Conservation (phyloP, 2,113 vertebrate genomes). For the Chauna torquata region DNA sequence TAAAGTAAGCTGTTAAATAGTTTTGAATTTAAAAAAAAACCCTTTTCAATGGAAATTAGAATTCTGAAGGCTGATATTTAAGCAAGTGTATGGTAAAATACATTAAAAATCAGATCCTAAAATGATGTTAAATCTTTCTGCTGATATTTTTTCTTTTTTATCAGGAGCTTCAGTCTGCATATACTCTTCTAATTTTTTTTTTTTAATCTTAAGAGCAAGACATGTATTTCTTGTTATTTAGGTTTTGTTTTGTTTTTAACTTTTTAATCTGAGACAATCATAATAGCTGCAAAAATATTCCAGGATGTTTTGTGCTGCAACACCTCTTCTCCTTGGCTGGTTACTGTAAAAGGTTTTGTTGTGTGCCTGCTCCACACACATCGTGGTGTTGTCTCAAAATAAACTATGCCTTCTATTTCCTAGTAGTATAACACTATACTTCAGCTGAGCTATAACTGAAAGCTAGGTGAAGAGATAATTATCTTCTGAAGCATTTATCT, state of each 20-base stretch:
- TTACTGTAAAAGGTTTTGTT: background rate
- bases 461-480: background rate
- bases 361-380: background rate
- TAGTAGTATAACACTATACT: background rate
- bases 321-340: background rate
- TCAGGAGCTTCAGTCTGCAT: background rate
- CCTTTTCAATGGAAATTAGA: background rate
- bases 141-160: background rate
- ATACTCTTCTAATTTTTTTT: background rate
- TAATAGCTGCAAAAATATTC: background rate
- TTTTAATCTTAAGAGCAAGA: background rate
- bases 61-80: background rate
- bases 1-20: background rate
- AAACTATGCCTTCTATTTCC: background rate
- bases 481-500: background rate
- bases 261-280: background rate
- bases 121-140: background rate
- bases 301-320: background rate
- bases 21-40: background rate
- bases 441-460: background rate
- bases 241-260: background rate
- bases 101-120: background rate
- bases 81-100: rapidly evolving
- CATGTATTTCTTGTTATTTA: background rate
- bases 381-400: background rate